Evolutionary conservation across 35 echinoderm and acorn worm genomes (phyloP), one percentile per base, ranked within the genome.

Genomic region (Chiridota heheva): DNA sequence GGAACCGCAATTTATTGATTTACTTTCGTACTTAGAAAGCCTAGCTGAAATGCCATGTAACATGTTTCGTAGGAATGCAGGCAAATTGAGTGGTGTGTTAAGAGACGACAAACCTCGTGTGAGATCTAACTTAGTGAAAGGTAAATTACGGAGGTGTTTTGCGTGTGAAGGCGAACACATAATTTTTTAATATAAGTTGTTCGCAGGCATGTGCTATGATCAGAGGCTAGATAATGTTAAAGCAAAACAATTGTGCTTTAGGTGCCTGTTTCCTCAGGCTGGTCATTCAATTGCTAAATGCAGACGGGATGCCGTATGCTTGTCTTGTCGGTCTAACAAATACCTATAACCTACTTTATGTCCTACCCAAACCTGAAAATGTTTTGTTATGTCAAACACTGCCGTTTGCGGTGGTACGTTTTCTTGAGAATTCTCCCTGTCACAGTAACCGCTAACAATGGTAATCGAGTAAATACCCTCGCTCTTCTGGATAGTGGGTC

Each of bases 401-500:
- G 60, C 60, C 27, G 26, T 67, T 22, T 47, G 79, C 51, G 79
- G 79, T 31, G 36, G 29, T 47, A n/a, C 1, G 62, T 82, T 67
- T 82, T 67, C 42, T 26, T 77, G 20, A 7, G 73, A 49, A 77
- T 77, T 13, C 73, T 84, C 2, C 67, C 82, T 7, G 82, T 86
- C 6, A 40, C 17, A 16, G 82, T 75, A 33, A 86, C 49, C 17
- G 30, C 53, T 20, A 64, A 60, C 4, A 58, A 84, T 39, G 81
- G 81, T 53, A 72, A 72, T 70, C 46, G 31, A 35, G 51, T 84
- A 24, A 30, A 60, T 58, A 84, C 81, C 13, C 34, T 58, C 10
- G 66, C 81, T 24, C 34, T 84, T 12, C 36, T 84, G 18, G 81
- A 84, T 31, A 70, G 35, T 58, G 81, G 81, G 3, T 84, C 81